Percentiles rank a stretch among this genome's conserved stretches.
phyloP scores from a whole-genome alignment of 2,888 invertebrate genomes.

The Scaptomyza flava region DNA sequence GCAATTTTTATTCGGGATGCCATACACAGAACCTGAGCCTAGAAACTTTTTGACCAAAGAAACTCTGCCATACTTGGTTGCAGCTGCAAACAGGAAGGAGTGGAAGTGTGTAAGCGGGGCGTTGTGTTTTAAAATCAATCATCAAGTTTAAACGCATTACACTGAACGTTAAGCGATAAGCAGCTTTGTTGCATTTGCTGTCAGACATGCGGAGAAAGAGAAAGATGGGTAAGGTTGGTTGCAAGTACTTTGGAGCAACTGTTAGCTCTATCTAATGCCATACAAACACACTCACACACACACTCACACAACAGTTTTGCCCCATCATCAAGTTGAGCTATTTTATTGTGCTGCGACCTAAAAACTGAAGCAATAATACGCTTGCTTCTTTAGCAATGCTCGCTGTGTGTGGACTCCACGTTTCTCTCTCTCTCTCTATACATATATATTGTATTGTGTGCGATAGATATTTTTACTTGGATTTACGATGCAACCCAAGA shows the following conservation, averaged over 20 bases:
- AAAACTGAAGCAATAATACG: constrained; percentile 74
- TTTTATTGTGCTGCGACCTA: constrained; percentile 68
- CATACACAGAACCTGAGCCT: not conserved
- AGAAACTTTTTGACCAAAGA: constrained; percentile 61
- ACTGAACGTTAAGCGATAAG: constrained; percentile 74
- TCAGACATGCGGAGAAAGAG: not conserved
- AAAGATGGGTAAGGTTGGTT: not conserved
- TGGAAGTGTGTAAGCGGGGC: not conserved
- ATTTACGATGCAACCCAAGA: constrained; percentile 68
- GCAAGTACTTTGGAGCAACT: constrained; percentile 28
- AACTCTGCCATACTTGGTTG: constrained; percentile 64
- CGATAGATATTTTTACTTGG: constrained; percentile 51
- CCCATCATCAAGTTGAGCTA: constrained; percentile 68
- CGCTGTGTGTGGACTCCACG: constrained; percentile 31
- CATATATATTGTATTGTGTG: constrained; percentile 46
- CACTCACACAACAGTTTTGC: constrained; percentile 28
- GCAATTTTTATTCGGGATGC: constrained; percentile 1
- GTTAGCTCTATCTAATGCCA: constrained; percentile 50
- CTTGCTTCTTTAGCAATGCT: constrained; percentile 61
- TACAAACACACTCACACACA: constrained; percentile 22
- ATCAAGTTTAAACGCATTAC: constrained; percentile 77
- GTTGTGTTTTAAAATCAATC: constrained; percentile 59
- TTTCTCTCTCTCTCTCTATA: constrained; percentile 15
- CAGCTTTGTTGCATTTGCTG: constrained; percentile 71
- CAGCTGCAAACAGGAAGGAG: constrained; percentile 34